phyloP scores from a whole-genome alignment of 2,113 vertebrate genomes.

The Oryzias woworae region DNA sequence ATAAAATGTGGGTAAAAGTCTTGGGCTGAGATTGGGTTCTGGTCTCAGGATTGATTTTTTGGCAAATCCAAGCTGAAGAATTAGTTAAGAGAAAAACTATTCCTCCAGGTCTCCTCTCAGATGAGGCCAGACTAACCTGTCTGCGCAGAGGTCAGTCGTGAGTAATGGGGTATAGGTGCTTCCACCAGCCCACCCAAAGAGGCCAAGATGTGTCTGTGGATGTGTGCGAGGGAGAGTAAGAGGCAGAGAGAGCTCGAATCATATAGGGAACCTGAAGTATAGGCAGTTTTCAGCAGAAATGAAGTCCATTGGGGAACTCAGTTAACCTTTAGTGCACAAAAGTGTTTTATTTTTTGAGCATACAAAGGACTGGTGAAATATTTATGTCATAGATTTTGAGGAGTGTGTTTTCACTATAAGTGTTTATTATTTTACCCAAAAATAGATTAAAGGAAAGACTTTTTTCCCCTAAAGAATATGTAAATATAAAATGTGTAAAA shows the following conservation, averaged over 20 bases:
- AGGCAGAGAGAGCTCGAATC: conserved; percentile 13
- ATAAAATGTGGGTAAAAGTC: conserved; percentile 38
- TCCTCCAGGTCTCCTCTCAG: conserved; percentile 11
- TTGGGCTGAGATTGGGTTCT: background rate
- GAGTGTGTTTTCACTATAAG: too few species aligned
- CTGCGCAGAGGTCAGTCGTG: conserved; percentile 56
- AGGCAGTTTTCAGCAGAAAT: conserved; percentile 46
- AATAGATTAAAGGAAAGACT: too few species aligned
- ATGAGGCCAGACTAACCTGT: conserved; percentile 40
- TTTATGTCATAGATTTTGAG: too few species aligned
- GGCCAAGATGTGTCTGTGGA: conserved; percentile 16
- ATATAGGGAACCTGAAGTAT: conserved; percentile 13
- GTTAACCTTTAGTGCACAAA: conserved; percentile 59
- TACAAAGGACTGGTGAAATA: background rate
- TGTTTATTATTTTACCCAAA: too few species aligned
- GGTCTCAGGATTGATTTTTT: background rate
- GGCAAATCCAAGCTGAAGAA: conserved; percentile 41
- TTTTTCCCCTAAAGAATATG: too few species aligned
- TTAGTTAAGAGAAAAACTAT: conserved; percentile 23
- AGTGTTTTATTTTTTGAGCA: background rate
- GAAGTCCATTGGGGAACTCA: conserved; percentile 45
- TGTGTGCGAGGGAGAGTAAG: conserved; percentile 21
- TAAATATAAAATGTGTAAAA: too few species aligned
- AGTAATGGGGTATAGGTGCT: conserved; percentile 55
- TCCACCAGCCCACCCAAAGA: conserved; percentile 48